Conservation (phyloP, 2,888 invertebrate genomes). For the Euclidia mi region DNA sequence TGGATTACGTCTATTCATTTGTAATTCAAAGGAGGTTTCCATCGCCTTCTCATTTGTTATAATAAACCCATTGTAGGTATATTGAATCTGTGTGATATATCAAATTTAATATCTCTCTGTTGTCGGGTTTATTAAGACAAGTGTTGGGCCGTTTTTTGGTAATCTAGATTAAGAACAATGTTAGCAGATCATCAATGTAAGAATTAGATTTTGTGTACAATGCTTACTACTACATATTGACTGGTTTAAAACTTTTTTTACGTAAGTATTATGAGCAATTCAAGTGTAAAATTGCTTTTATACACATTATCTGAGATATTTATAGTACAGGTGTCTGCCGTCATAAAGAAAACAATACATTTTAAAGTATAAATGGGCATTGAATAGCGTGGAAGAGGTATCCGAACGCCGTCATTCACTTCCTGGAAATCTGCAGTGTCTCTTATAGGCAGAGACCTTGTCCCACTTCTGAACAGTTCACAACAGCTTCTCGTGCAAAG, state of each 20-base stretch:
- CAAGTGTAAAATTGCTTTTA: no score
- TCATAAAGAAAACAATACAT: constrained; percentile 2
- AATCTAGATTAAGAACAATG: no score
- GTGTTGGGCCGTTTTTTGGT: no score
- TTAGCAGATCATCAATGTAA: no score
- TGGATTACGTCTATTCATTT: constrained; percentile 77
- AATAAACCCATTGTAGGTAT: constrained; percentile 63
- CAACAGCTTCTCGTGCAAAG: constrained; percentile 42
- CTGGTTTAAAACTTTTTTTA: no score
- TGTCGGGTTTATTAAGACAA: no score
- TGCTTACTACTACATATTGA: no score
- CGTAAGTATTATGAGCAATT: no score
- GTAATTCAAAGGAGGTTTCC: constrained; percentile 74
- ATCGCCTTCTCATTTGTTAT: constrained; percentile 70
- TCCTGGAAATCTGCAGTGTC: constrained; percentile 67
- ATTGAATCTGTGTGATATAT: constrained; percentile 6
- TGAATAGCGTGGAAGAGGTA: constrained; percentile 41
- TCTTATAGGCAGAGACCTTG: constrained; percentile 69
- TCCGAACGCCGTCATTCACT: constrained; percentile 66
- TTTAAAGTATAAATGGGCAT: constrained; percentile 22
- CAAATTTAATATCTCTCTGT: neutral
- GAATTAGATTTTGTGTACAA: no score
- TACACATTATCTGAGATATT: neutral
- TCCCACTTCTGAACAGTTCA: constrained; percentile 66
- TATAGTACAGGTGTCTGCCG: neutral